Evolutionary conservation across 2,113 vertebrate genomes (phyloP).

Genomic region (Struthio camelus): DNA sequence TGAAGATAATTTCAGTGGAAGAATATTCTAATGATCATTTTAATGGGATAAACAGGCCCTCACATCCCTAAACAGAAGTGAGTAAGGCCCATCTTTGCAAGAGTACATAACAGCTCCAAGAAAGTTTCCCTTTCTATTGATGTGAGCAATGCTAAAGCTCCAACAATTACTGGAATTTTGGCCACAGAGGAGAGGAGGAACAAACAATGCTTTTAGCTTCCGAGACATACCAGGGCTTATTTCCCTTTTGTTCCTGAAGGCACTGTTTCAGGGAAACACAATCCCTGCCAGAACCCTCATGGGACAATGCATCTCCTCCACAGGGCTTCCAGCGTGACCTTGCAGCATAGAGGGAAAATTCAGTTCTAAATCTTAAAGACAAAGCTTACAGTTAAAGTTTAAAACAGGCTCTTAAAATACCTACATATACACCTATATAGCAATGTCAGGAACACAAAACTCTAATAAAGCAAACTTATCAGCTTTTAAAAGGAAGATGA

Average conservation of each 20-base stretch:
- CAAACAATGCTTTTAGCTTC: neutral
- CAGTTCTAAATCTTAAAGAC: neutral
- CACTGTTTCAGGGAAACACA: neutral
- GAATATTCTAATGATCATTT: neutral
- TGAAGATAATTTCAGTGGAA: neutral
- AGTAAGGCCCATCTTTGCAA: neutral
- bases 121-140: neutral
- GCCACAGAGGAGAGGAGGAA: constrained; percentile 1
- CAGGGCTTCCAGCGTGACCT: neutral
- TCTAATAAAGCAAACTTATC: neutral
- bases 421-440: neutral
- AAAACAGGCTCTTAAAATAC: neutral
- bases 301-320: neutral
- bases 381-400: neutral
- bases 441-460: neutral
- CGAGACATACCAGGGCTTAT: neutral
- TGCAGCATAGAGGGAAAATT: neutral
- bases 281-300: neutral
- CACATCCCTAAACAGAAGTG: neutral
- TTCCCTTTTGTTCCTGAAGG: neutral
- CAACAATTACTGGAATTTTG: constrained; percentile 43
- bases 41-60: neutral
- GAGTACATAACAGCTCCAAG: neutral
- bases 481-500: neutral
- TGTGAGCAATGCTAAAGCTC: neutral